Percentiles rank a stretch among this genome's conserved stretches.
Conservation (phyloP, 1,140 invertebrate genomes). For the Drosophila albomicans region DNA sequence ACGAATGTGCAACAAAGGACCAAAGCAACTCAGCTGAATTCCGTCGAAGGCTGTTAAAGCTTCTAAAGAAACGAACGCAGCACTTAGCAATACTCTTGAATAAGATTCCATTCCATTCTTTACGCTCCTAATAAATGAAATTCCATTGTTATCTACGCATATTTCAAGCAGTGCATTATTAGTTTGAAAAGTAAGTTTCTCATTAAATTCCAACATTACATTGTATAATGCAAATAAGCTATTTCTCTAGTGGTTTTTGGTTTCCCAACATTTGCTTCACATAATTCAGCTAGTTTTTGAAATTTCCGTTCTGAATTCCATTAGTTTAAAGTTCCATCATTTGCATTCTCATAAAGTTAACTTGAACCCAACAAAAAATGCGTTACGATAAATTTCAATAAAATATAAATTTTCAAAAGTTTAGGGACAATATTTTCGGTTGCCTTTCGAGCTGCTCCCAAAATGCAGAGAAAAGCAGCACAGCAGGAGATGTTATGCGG, state of each 20-base stretch:
- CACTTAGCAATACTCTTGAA: background rate
- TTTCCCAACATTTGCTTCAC: background rate
- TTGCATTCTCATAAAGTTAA: background rate
- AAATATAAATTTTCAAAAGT: constrained; percentile 13
- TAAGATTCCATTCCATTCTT: background rate
- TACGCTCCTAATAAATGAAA: background rate
- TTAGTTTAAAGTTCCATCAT: constrained; percentile 1
- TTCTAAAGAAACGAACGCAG: background rate
- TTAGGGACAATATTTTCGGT: background rate
- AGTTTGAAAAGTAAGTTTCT: background rate
- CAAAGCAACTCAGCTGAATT: background rate
- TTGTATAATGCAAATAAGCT: background rate
- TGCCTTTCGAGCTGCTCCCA: background rate
- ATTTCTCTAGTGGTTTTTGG: background rate
- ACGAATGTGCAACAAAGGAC: constrained; percentile 37
- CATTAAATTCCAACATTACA: background rate
- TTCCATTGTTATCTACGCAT: no score
- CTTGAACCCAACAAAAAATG: constrained; percentile 7
- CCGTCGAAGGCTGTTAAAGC: background rate
- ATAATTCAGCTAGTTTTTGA: background rate
- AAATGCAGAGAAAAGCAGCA: background rate
- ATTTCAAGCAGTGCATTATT: no score
- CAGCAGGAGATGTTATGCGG: background rate
- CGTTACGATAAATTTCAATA: constrained; percentile 1
- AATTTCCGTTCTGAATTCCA: constrained; percentile 1